Conservation (phyloP, 92 coral and sea anemone genomes). For the Phenganax stokvisi region DNA sequence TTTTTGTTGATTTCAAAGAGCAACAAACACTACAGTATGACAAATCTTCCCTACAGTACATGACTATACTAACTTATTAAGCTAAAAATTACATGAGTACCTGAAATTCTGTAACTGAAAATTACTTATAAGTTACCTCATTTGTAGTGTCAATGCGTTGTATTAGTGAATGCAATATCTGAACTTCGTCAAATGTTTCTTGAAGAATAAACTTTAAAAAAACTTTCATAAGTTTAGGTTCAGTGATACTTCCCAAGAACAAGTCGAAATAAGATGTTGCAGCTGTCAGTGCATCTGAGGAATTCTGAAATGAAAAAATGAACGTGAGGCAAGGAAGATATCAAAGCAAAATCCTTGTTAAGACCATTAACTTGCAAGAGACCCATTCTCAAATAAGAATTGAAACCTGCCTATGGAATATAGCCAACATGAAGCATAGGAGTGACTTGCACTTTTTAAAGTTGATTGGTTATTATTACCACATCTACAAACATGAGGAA, state of each 20-base stretch:
- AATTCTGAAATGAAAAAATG: slow-evolving; percentile 50
- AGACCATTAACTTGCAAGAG: neutral
- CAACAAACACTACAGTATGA: too few relatives aligned
- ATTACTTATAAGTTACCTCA: slow-evolving; percentile 52
- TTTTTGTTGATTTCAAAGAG: too few relatives aligned
- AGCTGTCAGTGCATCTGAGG: slow-evolving; percentile 88
- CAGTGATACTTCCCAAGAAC: slow-evolving; percentile 90
- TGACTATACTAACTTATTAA: neutral
- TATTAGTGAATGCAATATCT: slow-evolving; percentile 71
- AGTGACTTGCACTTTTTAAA: too few relatives aligned
- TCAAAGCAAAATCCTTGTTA: neutral
- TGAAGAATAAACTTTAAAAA: slow-evolving; percentile 78
- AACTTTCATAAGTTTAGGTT: slow-evolving; percentile 84
- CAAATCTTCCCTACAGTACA: too few relatives aligned
- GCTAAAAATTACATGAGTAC: neutral
- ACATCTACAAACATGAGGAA: neutral
- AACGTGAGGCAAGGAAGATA: neutral
- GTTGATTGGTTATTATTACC: too few relatives aligned
- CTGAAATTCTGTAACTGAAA: neutral
- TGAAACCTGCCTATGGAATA: neutral
- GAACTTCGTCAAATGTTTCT: slow-evolving; percentile 71
- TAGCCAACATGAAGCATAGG: too few relatives aligned
- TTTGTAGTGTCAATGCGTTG: slow-evolving; percentile 80
- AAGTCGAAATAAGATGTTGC: slow-evolving; percentile 91
- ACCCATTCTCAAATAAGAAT: neutral